Evolutionary conservation across 2,888 invertebrate species (phyloP).

Genomic region (Hypomecis punctinalis): DNA sequence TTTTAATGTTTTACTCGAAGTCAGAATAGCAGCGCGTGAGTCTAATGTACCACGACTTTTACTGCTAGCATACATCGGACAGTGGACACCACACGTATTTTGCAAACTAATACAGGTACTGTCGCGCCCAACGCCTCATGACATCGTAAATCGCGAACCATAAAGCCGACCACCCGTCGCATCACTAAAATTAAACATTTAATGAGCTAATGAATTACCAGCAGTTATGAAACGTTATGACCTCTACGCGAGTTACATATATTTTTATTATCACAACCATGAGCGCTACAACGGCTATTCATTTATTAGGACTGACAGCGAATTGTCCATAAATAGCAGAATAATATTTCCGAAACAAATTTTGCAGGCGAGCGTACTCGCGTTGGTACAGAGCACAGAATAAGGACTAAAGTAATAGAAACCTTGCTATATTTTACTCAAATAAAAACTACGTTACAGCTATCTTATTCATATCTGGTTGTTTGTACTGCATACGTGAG

Average conservation of each 20-base stretch:
- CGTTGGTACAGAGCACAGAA: slow-evolving; percentile 30
- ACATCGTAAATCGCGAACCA: slow-evolving; percentile 61
- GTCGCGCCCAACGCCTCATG: slow-evolving; percentile 64
- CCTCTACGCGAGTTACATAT: slow-evolving; percentile 60
- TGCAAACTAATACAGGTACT: slow-evolving; percentile 56
- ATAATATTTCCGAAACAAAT: slow-evolving; percentile 61
- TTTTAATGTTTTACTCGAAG: too few species aligned
- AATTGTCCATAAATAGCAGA: slow-evolving; percentile 64
- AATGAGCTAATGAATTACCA: slow-evolving; percentile 72
- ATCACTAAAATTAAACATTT: slow-evolving; percentile 74
- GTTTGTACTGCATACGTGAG: too few species aligned
- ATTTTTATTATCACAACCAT: slow-evolving; percentile 64
- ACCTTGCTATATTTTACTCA: too few species aligned
- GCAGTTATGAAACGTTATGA: slow-evolving; percentile 63
- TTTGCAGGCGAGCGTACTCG: slow-evolving; percentile 58
- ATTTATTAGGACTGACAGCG: slow-evolving; percentile 70
- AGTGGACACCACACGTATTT: slow-evolving; percentile 51
- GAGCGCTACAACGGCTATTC: slow-evolving; percentile 59
- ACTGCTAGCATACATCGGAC: slow-evolving; percentile 45
- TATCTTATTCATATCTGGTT: too few species aligned
- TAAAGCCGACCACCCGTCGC: slow-evolving; percentile 58
- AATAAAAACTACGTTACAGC: too few species aligned
- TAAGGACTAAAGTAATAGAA: too few species aligned
- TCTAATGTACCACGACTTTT: too few species aligned
- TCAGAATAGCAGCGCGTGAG: too few species aligned